These are phyloP conservation scores for Tuberolachnus salignus DNA, from an alignment of 2,888 invertebrate species.

Conservation along the genomic window DNA sequence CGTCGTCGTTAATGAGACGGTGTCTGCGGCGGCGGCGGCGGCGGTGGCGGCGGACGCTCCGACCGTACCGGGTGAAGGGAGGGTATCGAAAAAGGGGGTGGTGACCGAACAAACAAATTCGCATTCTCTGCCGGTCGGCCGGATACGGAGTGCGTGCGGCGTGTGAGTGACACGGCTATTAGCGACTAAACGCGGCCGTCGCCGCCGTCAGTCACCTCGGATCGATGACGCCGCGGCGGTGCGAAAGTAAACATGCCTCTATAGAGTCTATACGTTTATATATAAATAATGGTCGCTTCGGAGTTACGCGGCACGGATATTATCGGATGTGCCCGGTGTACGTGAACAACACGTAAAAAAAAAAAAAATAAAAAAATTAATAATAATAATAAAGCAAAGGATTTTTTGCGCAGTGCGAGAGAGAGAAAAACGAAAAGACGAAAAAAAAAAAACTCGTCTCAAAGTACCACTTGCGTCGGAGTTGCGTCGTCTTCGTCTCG, in stretches of 20 bases:
- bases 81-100: not conserved
- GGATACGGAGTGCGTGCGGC: not conserved
- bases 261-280: no score
- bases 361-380: not conserved
- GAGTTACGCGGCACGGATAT: not conserved
- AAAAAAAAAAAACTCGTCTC: not conserved
- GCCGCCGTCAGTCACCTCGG: slow-evolving; percentile 24
- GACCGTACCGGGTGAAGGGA: no score
- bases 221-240: slow-evolving; percentile 35
- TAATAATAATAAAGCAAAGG: not conserved
- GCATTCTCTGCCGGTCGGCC: slow-evolving; percentile 8
- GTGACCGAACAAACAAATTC: not conserved
- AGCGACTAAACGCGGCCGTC: not conserved
- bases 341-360: no score
- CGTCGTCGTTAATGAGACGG: slow-evolving; percentile 29
- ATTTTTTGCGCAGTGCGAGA: no score
- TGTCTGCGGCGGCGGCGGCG: not conserved
- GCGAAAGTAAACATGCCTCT: not conserved
- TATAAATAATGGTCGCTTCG: no score
- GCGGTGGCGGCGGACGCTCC: no score
- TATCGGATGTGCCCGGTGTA: no score
- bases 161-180: slow-evolving; percentile 30
- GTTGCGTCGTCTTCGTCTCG: no score
- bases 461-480: no score
- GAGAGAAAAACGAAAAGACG: no score